Base-by-base conservation (phyloP, 2,113 vertebrate genomes). In the Dissostichus mawsoni region DNA sequence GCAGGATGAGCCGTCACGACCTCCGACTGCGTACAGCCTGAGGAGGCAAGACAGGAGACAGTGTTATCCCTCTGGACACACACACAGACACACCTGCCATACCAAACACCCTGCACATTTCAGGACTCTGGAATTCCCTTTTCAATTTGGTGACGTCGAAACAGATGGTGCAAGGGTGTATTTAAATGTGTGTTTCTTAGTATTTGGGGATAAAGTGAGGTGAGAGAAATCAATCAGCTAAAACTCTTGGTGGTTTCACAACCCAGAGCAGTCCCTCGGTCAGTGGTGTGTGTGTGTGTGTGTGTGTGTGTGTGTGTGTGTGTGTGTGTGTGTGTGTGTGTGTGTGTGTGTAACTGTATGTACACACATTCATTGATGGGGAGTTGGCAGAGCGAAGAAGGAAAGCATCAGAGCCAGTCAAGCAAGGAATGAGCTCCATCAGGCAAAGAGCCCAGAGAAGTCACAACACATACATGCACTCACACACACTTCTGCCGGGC, bases 11-110 rank as follows among this genome's bases (percentile, higher is more conserved):
- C 98, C 98, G 81, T 99, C 98, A 65, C 98, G 96, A 85, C 98
- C 98, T 73, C 98, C 98, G n/a, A 99, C 97, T 64, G 98, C 98
- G 90, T 98, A 99, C 85, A 99, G 91, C 92, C 98, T 99, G 86
- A 48, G 55, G 41, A 74, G 41, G n/a, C 82, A 33, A 83, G n/a
- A 83, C 41, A 83, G 51, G 81, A 59, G 50, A 80, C 6, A 20
- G 47, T 29, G 44, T 85, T 76, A 74, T 51, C 63, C 10, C 11
- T 33, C 12, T 50, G 74, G 72, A 84, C 69, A 78, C 29, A 65
- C 53, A 78, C 20, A 70, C 52, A 69, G 53, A 73, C 41, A 50
- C 45, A 50, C 14, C 23, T 66, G 64, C 14, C 33, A 61, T 20
- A 55, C 66, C 62, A 64, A 65, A 67, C 33, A 59, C 9, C 2